phyloP scores from a whole-genome alignment of 2,888 invertebrate genomes.

The Hyposoter didymator region DNA sequence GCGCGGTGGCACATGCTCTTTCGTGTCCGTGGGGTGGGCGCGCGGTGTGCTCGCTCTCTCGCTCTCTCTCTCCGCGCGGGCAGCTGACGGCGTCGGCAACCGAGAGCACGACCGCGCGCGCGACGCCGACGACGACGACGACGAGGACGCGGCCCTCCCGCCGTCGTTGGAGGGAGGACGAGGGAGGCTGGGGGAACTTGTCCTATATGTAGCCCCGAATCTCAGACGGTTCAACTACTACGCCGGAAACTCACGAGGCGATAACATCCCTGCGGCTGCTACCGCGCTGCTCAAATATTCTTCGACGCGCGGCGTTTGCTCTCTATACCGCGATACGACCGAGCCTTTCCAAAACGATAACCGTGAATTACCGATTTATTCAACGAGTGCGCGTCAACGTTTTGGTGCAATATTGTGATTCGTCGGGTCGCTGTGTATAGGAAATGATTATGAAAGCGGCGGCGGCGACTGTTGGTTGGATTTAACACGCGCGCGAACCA shows the following conservation, averaged over 20 bases:
- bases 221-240: constrained; percentile 82
- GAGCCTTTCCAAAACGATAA: no score
- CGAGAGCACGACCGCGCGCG: no score
- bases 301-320: no score
- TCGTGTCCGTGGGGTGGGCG: constrained; percentile 66
- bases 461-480: background rate
- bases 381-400: no score
- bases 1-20: constrained; percentile 67
- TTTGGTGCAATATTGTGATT: no score
- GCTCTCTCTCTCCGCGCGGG: constrained; percentile 42
- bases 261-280: constrained; percentile 75
- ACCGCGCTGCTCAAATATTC: no score
- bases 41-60: constrained; percentile 60
- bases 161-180: constrained; percentile 73
- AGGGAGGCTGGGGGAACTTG: constrained; percentile 78
- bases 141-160: constrained; percentile 30
- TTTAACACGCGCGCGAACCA: constrained; percentile 12
- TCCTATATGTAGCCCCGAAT: constrained; percentile 84
- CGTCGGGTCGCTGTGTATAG: no score
- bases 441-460: background rate
- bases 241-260: constrained; percentile 81
- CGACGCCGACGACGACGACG: constrained; percentile 61
- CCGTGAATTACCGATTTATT: no score
- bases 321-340: no score
- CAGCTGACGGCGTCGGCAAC: constrained; percentile 64